These are phyloP conservation scores for Halictus ligatus DNA, from an alignment of 2,888 invertebrate genomes.

Conservation along the genomic window DNA sequence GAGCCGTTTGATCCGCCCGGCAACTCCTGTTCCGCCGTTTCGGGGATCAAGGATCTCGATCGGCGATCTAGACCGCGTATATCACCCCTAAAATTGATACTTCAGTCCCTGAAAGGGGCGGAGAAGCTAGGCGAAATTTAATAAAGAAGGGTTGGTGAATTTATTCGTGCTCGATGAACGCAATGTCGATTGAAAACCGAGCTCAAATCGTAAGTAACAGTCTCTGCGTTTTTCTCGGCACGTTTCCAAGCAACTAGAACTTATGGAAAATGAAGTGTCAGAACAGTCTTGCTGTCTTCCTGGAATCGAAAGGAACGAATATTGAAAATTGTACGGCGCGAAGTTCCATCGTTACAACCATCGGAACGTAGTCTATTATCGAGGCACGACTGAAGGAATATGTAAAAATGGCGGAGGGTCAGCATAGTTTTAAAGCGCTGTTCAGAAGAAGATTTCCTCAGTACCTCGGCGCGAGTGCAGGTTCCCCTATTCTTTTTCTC, in stretches of 20 bases:
- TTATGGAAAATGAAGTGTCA: too few relatives aligned
- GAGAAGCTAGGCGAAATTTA: background rate
- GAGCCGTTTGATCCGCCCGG: background rate
- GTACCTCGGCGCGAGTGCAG: slow-evolving; percentile 87
- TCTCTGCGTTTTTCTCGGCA: too few relatives aligned
- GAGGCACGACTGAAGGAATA: background rate
- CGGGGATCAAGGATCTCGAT: background rate
- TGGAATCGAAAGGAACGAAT: background rate
- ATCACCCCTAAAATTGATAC: background rate
- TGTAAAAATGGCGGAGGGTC: background rate
- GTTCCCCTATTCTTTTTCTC: slow-evolving; percentile 41
- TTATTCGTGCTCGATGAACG: too few relatives aligned
- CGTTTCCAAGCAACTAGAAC: too few relatives aligned
- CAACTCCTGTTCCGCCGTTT: background rate
- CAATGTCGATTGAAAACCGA: too few relatives aligned
- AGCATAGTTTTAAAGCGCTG: background rate
- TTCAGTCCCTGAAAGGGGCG: background rate
- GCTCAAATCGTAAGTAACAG: too few relatives aligned
- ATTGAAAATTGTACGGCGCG: background rate
- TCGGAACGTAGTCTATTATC: slow-evolving; percentile 14
- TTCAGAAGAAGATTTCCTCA: slow-evolving; percentile 86
- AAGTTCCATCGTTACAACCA: background rate
- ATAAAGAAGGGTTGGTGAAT: background rate
- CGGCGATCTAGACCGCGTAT: background rate
- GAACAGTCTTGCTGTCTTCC: background rate